phyloP scores from a whole-genome alignment of 2,797 vertebrate genomes.

The Cossypha heuglini region DNA sequence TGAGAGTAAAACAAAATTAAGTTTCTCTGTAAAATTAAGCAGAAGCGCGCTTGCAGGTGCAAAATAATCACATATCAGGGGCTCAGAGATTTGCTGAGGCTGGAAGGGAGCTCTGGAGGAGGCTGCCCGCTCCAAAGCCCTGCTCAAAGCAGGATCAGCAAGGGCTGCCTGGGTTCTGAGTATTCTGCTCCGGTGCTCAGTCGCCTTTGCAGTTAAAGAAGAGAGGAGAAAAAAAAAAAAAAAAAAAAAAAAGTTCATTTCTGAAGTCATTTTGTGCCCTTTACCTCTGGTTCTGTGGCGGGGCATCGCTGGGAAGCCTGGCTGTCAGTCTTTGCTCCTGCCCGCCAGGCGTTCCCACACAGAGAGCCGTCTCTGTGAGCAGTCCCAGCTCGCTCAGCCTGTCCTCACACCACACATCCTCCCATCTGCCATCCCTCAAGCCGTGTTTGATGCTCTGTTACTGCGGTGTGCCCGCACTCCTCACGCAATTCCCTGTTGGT shows the following conservation, averaged over 20 bases:
- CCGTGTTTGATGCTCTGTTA: fast-evolving
- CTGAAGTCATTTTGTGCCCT: fast-evolving
- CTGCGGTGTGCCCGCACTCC: neutral
- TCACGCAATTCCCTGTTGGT: neutral
- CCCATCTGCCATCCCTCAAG: neutral
- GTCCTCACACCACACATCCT: fast-evolving
- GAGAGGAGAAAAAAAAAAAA: too few relatives aligned
- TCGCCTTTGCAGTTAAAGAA: too few relatives aligned
- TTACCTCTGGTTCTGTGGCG: neutral
- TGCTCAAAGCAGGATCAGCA: neutral
- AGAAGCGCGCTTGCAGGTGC: neutral
- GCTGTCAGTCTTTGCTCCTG: neutral
- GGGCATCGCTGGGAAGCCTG: neutral
- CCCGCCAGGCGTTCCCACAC: neutral
- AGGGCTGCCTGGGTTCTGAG: neutral
- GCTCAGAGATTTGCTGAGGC: fast-evolving
- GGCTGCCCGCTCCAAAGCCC: fast-evolving
- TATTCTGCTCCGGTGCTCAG: neutral
- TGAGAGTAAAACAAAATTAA: neutral
- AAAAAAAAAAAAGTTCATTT: neutral
- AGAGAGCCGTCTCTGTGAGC: neutral
- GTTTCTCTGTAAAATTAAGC: neutral
- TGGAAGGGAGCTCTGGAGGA: neutral
- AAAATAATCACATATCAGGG: neutral
- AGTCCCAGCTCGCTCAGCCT: neutral